phyloP scores from a whole-genome alignment of 2,113 vertebrate genomes.

The Greenwoodochromis staneri region DNA sequence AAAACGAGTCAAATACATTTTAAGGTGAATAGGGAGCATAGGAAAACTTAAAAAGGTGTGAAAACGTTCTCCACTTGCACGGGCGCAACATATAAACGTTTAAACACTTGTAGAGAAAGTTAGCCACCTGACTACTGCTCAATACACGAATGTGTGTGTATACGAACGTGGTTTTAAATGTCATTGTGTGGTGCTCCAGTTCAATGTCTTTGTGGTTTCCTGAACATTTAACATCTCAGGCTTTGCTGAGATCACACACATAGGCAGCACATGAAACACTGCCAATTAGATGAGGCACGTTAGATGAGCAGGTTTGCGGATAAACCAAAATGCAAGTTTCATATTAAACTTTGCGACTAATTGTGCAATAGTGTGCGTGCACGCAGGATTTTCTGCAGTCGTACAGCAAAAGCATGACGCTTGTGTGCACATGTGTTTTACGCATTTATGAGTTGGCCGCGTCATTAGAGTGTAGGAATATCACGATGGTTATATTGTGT shows the following conservation, averaged over 20 bases:
- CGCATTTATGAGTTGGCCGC: background rate
- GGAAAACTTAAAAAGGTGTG: background rate
- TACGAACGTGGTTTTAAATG: slow-evolving; percentile 26
- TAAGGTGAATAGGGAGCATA: background rate
- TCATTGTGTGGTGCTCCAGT: slow-evolving; percentile 11
- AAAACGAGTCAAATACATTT: background rate
- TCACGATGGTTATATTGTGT: background rate
- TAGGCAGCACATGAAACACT: background rate
- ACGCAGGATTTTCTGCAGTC: background rate
- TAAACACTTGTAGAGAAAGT: background rate
- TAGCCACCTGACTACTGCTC: background rate
- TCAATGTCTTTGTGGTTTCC: slow-evolving; percentile 52
- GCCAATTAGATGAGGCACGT: background rate
- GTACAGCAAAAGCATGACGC: background rate
- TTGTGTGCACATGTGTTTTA: background rate
- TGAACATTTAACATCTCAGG: slow-evolving; percentile 29
- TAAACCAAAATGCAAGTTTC: background rate
- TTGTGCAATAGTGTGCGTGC: background rate
- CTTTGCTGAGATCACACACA: background rate
- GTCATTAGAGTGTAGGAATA: background rate
- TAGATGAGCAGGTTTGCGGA: background rate
- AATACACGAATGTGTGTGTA: background rate
- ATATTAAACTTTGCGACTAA: background rate
- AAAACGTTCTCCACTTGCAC: background rate
- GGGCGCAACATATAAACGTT: background rate